Conservation (phyloP, 1,140 invertebrate genomes). For the Scaptomyza hsui region DNA sequence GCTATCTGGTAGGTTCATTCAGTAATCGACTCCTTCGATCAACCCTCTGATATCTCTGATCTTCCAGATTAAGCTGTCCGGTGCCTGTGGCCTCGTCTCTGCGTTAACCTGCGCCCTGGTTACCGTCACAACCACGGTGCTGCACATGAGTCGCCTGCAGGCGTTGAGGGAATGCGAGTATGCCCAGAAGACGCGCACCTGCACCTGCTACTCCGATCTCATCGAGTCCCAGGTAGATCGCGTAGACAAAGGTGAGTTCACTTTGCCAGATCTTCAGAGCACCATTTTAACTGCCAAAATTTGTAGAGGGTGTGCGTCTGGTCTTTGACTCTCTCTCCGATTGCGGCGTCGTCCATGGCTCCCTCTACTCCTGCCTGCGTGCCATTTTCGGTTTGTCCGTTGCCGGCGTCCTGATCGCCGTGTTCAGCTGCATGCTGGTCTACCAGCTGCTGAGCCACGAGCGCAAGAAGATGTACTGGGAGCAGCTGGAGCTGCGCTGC, state of each 20-base stretch:
- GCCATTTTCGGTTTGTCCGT: slow-evolving; percentile 95
- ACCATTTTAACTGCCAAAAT: too few species aligned
- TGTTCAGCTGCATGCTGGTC: slow-evolving; percentile 95
- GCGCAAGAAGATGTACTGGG: slow-evolving; percentile 97
- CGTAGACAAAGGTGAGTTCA: slow-evolving; percentile 85
- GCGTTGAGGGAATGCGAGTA: slow-evolving; percentile 94
- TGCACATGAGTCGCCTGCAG: slow-evolving; percentile 96
- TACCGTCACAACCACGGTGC: slow-evolving; percentile 95
- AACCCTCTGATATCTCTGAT: not conserved
- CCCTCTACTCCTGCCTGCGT: slow-evolving; percentile 92
- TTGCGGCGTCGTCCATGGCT: slow-evolving; percentile 94
- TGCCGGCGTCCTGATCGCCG: slow-evolving; percentile 93
- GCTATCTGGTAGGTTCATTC: slow-evolving; percentile 91
- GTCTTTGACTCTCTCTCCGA: slow-evolving; percentile 93
- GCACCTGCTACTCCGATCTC: slow-evolving; percentile 90
- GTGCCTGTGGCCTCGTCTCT: slow-evolving; percentile 92
- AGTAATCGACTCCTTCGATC: not conserved
- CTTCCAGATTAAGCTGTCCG: slow-evolving; percentile 92
- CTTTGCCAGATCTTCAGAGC: not conserved
- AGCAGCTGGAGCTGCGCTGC: slow-evolving; percentile 93
- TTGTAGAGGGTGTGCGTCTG: slow-evolving; percentile 85
- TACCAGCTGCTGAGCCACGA: slow-evolving; percentile 94
- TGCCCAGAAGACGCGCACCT: slow-evolving; percentile 90
- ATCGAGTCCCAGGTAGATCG: slow-evolving; percentile 86
- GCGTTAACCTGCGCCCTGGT: slow-evolving; percentile 93